These are phyloP conservation scores for Labeo calbasu DNA, from an alignment of 2,797 vertebrate genomes.

Conservation along the genomic window DNA sequence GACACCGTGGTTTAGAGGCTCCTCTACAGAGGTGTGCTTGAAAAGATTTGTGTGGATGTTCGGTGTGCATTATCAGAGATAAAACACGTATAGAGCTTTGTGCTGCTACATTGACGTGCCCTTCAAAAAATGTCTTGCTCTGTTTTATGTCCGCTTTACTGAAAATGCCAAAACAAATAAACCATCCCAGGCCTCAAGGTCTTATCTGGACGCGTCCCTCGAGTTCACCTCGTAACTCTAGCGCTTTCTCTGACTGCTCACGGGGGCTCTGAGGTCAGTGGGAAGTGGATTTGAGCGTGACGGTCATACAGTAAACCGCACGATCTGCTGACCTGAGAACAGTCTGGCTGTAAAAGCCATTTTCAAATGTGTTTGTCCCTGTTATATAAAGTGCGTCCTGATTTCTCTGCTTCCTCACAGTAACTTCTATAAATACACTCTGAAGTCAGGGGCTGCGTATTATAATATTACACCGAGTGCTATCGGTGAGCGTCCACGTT, in stretches of 20 bases:
- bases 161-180: slow-evolving; percentile 46
- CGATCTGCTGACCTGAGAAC: slow-evolving; percentile 21
- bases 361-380: slow-evolving; percentile 14
- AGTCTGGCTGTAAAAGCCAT: slow-evolving; percentile 10
- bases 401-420: slow-evolving; percentile 45
- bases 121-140: slow-evolving; percentile 43
- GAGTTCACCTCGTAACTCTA: slow-evolving; percentile 51
- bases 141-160: slow-evolving; percentile 51
- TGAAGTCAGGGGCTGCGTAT: slow-evolving; percentile 59
- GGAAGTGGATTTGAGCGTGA: slow-evolving; percentile 22
- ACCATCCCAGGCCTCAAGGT: slow-evolving; percentile 41
- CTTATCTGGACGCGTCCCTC: slow-evolving; percentile 45
- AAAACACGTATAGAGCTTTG: slow-evolving; percentile 15
- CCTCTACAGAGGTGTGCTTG: slow-evolving; percentile 3
- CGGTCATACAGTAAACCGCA: slow-evolving; percentile 2
- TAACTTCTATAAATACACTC: slow-evolving; percentile 64
- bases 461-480: slow-evolving; percentile 56
- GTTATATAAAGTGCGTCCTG: slow-evolving; percentile 16
- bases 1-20: not conserved
- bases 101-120: slow-evolving; percentile 40
- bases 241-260: slow-evolving; percentile 12
- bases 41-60: slow-evolving; percentile 47
- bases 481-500: slow-evolving; percentile 15
- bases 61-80: slow-evolving; percentile 22
- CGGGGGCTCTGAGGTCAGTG: slow-evolving; percentile 25